Base-by-base conservation (phyloP, 1,140 invertebrate genomes). In the Bursaphelenchus mucronatus region DNA sequence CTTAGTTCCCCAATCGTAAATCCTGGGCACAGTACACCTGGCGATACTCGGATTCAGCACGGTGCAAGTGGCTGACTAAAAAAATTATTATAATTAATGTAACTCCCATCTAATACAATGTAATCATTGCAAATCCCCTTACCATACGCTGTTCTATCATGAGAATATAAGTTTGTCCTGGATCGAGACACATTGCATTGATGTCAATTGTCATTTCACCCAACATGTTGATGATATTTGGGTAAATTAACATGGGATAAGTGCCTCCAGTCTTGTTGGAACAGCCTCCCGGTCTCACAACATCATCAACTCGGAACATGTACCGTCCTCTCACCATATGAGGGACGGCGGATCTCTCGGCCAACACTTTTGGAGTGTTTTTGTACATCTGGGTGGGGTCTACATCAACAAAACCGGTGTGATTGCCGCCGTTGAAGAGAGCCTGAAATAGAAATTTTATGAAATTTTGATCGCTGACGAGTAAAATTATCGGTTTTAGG, bases 211-310 rank as follows among this genome's bases (percentile, higher is more conserved):
- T 75, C 77, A 80, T 79, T 50, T 79, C 77, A 56, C 77, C 77
- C n/a, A 79, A 63, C 76, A 81, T 79, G 69, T 79, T 79, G n/a
- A 79, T 76, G 49, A 81, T 79, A 52, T 79, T 78, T 15, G 77
- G 77, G 49, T 79, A 79, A 59, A 81, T 80, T 39, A 81, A 45
- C 65, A 81, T 76, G 0, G 79, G 79, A 55, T 72, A 79, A 46
- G 77, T 79, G 30, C 77, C 77, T 55, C 79, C 77, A 11, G 77
- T 79, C 54, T 81, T 81, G 69, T 79, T 79, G 0, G 78, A 80
- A 59, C 77, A 79, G 15, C 77, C 77, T 3, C 65, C 77, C 10
- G 79, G 77, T 66, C 79, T 49, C 13, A 79, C 77, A 43, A 79
- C 79, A 71, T 79, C 77, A 54, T 79, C 77, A 9, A 79, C 77